Conservation (phyloP, 2,888 invertebrate genomes). For the Amblyjoppa fuscipennis region DNA sequence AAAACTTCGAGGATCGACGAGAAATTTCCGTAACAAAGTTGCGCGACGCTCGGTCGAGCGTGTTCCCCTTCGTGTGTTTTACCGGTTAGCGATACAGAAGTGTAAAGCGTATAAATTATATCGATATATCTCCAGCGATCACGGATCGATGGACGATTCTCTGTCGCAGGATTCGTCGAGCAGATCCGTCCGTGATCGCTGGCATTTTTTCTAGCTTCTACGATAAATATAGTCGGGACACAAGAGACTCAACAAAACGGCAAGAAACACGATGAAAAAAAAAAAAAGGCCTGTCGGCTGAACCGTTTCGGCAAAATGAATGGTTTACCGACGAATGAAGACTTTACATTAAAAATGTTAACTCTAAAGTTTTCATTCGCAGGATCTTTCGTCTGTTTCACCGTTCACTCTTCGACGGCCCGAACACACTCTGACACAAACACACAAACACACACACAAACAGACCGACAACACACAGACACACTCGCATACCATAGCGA, state of each 20-base stretch:
- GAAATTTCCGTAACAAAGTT: background rate
- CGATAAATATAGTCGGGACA: conserved; percentile 59
- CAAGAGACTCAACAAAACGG: conserved; percentile 34
- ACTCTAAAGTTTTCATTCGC: conserved; percentile 1
- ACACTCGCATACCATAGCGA: conserved; percentile 60
- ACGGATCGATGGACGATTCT: conserved; percentile 38
- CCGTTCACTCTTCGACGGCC: background rate
- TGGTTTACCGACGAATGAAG: conserved; percentile 12
- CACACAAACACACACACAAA: conserved; percentile 14
- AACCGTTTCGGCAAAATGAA: background rate
- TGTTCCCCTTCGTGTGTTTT: conserved; percentile 79
- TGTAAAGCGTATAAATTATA: conserved; percentile 74
- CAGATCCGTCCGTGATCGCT: conserved; percentile 31
- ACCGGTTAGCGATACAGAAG: conserved; percentile 77
- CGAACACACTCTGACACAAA: conserved; percentile 13
- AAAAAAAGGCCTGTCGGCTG: conserved; percentile 10
- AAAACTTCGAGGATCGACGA: conserved; percentile 1
- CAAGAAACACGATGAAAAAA: conserved; percentile 18
- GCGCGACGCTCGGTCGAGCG: conserved; percentile 43
- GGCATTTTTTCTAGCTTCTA: conserved; percentile 50
- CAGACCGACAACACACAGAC: conserved; percentile 13
- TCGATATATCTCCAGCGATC: conserved; percentile 58
- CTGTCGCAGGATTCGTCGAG: background rate
- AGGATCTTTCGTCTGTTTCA: conserved; percentile 6
- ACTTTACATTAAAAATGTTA: conserved; percentile 24